Conservation (phyloP, 2,113 vertebrate species). For the Procapra przewalskii region DNA sequence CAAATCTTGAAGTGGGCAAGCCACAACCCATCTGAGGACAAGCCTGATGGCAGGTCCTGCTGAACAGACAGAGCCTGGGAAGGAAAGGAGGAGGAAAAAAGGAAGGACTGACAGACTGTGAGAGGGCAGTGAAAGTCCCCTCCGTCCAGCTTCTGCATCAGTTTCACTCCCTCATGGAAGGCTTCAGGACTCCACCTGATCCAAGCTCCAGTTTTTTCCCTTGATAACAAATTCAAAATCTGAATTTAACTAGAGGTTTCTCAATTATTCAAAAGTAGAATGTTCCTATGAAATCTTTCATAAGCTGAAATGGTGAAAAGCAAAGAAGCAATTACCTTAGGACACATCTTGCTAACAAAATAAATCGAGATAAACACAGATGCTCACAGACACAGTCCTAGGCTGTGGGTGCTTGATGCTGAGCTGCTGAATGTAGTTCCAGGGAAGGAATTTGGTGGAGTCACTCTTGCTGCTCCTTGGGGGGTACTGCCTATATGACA, state of each 20-base stretch:
- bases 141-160: not conserved
- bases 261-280: not conserved
- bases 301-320: not conserved
- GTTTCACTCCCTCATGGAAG: not conserved
- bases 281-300: not conserved
- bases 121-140: not conserved
- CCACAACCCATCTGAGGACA: too few species aligned
- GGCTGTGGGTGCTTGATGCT: not conserved
- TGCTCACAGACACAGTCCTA: not conserved
- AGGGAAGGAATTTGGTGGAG: not conserved
- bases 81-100: not conserved
- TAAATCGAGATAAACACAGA: not conserved
- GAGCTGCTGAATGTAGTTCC: not conserved
- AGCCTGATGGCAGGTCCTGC: not conserved
- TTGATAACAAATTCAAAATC: not conserved
- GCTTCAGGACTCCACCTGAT: not conserved
- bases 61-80: not conserved
- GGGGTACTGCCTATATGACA: not conserved
- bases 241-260: not conserved
- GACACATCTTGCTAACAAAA: not conserved
- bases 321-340: not conserved
- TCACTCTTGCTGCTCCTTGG: fast-evolving
- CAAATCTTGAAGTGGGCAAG: not conserved
- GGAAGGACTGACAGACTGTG: not conserved
- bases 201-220: not conserved